Evolutionary conservation across 2,797 vertebrate species (phyloP).

Genomic region (Coendou prehensilis): DNA sequence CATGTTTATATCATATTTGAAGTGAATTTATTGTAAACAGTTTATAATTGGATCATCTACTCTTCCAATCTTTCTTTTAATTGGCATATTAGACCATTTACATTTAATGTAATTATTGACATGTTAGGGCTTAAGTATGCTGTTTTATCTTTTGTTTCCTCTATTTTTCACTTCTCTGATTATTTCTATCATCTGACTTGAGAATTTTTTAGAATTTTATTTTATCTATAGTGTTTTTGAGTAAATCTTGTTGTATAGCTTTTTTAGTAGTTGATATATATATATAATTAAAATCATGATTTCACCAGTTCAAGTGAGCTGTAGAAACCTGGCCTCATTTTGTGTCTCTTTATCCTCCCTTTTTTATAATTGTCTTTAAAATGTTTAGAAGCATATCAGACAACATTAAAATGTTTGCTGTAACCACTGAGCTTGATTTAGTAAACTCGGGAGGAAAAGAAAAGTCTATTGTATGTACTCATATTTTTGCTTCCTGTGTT

Average conservation of each 20-base stretch:
- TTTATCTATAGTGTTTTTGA: background rate
- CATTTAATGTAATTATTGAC: background rate
- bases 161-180: background rate
- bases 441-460: background rate
- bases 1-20: background rate
- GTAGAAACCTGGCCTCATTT: background rate
- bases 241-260: background rate
- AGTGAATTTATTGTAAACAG: background rate
- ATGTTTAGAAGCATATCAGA: background rate
- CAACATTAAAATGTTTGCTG: slow-evolving; percentile 16
- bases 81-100: background rate
- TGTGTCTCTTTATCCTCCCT: background rate
- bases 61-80: background rate
- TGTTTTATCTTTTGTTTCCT: background rate
- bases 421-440: slow-evolving; percentile 2
- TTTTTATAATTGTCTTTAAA: background rate
- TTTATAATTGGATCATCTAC: background rate
- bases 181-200: background rate
- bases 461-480: background rate
- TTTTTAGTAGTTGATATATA: background rate
- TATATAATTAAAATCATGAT: background rate
- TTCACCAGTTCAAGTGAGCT: background rate
- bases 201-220: background rate
- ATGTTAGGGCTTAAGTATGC: background rate
- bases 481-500: background rate